phyloP scores from a whole-genome alignment of 2,797 vertebrate genomes.

The Pangasius macronema region DNA sequence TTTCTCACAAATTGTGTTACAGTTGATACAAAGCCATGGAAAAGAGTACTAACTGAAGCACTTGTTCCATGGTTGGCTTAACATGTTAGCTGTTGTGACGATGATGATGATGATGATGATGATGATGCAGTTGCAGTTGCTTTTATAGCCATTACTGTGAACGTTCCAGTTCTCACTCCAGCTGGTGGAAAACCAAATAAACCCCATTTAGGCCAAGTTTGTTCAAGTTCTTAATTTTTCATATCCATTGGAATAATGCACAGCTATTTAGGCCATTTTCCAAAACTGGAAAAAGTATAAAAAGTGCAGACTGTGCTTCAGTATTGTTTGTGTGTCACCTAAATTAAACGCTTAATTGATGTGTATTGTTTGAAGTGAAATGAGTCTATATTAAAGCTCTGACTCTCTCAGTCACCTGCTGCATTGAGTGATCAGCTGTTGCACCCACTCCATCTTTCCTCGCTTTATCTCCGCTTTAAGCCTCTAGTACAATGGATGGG shows the following conservation, averaged over 20 bases:
- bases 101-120: neutral
- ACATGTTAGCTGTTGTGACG: neutral
- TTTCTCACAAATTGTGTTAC: neutral
- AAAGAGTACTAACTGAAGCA: neutral
- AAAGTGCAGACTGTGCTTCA: neutral
- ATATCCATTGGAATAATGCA: neutral
- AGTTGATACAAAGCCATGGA: neutral
- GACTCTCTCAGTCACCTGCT: slow-evolving; percentile 35
- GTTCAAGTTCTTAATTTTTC: neutral
- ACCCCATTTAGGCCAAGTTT: neutral
- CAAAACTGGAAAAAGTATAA: neutral
- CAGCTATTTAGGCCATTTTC: neutral
- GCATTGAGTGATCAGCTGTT: slow-evolving; percentile 51
- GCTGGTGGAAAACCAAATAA: neutral
- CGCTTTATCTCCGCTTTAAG: slow-evolving; percentile 36
- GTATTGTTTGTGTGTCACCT: neutral
- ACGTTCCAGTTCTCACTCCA: neutral
- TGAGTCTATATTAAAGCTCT: slow-evolving; percentile 1
- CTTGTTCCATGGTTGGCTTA: neutral
- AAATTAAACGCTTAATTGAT: slow-evolving; percentile 2
- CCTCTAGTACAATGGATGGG: slow-evolving; percentile 47
- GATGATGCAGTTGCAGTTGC: neutral
- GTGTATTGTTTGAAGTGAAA: slow-evolving; percentile 18
- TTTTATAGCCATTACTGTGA: neutral
- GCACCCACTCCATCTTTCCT: slow-evolving; percentile 24